These are phyloP conservation scores for Tetanocera ferruginea DNA, from an alignment of 2,888 invertebrate species.

Conservation along the genomic window DNA sequence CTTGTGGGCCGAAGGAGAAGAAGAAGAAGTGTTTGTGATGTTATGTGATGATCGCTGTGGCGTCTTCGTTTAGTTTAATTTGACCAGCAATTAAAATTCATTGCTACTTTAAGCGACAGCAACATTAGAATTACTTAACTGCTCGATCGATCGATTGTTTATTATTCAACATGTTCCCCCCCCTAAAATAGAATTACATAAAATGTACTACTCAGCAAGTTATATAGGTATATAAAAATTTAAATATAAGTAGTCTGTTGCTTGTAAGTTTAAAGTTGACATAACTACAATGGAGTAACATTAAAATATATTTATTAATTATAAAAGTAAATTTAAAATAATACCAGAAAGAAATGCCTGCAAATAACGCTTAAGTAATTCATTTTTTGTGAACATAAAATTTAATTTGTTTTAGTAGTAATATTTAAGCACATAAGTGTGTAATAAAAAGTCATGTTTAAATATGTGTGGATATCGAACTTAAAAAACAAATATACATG, in stretches of 20 bases:
- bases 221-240: slow-evolving; percentile 25
- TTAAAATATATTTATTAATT: neutral
- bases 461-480: slow-evolving; percentile 30
- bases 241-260: neutral
- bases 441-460: slow-evolving; percentile 19
- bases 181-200: neutral
- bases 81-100: slow-evolving; percentile 1
- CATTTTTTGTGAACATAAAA: slow-evolving; percentile 26
- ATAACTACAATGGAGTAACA: neutral
- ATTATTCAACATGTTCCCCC: neutral
- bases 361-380: slow-evolving; percentile 19
- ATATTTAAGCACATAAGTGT: slow-evolving; percentile 21
- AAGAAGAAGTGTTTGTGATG: slow-evolving; percentile 8
- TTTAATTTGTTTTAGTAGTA: slow-evolving; percentile 15
- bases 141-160: neutral
- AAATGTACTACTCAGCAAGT: slow-evolving; percentile 22
- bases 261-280: slow-evolving; percentile 16
- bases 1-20: neutral
- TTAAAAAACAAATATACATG: neutral
- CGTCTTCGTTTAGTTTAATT: slow-evolving; percentile 32
- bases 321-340: neutral
- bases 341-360: neutral
- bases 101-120: slow-evolving; percentile 18
- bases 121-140: slow-evolving; percentile 19
- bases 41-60: slow-evolving; percentile 29